Evolutionary conservation across 2,888 invertebrate species (phyloP).

Genomic region (Teleogryllus oceanicus): DNA sequence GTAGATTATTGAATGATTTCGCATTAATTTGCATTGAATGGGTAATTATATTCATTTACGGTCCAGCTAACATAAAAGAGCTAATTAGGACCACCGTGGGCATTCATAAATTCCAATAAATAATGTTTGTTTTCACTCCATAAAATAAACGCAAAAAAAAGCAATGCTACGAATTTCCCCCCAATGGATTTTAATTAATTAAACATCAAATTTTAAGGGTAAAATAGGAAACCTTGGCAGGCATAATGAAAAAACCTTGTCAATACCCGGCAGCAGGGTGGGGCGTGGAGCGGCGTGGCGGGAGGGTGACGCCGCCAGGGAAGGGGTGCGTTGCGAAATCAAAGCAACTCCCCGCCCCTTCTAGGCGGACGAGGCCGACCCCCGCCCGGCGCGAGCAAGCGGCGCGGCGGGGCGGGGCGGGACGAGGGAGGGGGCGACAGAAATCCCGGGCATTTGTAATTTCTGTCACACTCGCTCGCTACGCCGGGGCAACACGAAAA

Average conservation of each 20-base stretch:
- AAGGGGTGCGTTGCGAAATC: not conserved
- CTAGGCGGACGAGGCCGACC: not conserved
- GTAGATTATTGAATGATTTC: not conserved
- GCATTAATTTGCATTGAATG: constrained; percentile 9
- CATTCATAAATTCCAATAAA: constrained; percentile 18
- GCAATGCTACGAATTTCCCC: constrained; percentile 18
- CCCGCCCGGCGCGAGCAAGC: no score
- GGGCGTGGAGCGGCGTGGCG: not conserved
- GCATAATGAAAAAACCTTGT: constrained; percentile 18
- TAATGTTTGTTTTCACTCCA: constrained; percentile 2
- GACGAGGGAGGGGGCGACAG: not conserved
- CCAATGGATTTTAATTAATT: constrained; percentile 18
- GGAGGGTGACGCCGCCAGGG: not conserved
- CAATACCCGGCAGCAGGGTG: not conserved
- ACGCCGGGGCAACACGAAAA: not conserved
- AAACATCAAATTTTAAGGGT: constrained; percentile 9
- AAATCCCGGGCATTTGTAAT: constrained; percentile 18
- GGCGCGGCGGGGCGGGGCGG: not conserved
- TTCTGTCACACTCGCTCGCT: constrained; percentile 18
- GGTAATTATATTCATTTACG: constrained; percentile 18
- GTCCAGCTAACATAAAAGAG: constrained; percentile 18
- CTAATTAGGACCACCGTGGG: constrained; percentile 3
- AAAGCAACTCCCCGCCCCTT: not conserved
- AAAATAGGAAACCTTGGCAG: constrained; percentile 18
- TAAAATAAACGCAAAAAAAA: not conserved